These are phyloP conservation scores for Jacana jacana DNA, from an alignment of 2,113 vertebrate species.

Conservation along the genomic window DNA sequence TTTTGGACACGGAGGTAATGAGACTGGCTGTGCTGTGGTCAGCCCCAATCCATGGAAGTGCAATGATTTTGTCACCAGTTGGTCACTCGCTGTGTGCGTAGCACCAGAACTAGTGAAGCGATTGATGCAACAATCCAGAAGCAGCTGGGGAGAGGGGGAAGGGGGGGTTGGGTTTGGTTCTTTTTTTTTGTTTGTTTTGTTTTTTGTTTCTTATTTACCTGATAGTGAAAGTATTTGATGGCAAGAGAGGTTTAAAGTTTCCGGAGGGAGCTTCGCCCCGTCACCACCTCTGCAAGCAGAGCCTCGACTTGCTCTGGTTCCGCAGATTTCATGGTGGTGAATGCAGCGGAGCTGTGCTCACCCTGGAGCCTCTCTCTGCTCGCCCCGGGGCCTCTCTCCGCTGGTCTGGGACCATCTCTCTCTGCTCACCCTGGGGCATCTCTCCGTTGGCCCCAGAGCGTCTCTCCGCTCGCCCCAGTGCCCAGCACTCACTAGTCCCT, in stretches of 20 bases:
- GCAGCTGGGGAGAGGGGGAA: not conserved
- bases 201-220: not conserved
- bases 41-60: not conserved
- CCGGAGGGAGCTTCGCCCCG: not conserved
- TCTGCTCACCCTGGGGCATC: no score
- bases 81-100: not conserved
- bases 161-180: no score
- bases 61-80: not conserved
- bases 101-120: not conserved
- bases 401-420: not conserved
- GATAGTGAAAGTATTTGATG: slow-evolving; percentile 22
- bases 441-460: not conserved
- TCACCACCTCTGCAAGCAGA: not conserved
- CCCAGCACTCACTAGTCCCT: not conserved
- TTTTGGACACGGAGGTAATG: not conserved
- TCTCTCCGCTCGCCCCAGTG: no score
- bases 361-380: not conserved
- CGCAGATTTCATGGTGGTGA: not conserved
- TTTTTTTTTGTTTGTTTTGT: no score
- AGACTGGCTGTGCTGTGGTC: not conserved
- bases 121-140: not conserved
- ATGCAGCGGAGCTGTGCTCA: not conserved
- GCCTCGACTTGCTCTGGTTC: not conserved
- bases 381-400: not conserved
- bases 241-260: not conserved